These are phyloP conservation scores for Pollimyrus isidori DNA, from an alignment of 2,113 vertebrate genomes.

Conservation along the genomic window DNA sequence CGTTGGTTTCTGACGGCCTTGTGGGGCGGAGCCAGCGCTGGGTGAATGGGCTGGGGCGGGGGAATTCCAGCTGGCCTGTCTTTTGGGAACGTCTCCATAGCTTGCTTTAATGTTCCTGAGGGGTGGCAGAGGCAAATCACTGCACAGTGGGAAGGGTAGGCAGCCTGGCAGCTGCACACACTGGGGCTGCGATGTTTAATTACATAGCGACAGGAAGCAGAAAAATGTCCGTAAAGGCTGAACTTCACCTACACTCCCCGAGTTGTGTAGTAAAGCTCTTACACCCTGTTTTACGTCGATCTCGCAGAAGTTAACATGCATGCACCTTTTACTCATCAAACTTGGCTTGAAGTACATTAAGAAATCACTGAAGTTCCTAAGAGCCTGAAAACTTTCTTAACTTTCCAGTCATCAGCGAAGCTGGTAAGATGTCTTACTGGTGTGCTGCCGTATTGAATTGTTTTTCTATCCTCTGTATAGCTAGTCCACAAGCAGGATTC, in stretches of 20 bases:
- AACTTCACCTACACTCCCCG: neutral
- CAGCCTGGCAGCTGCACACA: neutral
- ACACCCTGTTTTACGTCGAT: neutral
- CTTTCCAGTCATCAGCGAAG: conserved; percentile 82
- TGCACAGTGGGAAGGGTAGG: neutral
- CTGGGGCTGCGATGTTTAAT: neutral
- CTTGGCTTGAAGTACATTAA: neutral
- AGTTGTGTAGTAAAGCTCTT: neutral
- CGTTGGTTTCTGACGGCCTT: neutral
- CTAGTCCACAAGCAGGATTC: neutral
- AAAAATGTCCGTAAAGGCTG: neutral
- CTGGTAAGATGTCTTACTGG: conserved; percentile 76
- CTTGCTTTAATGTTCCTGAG: conserved; percentile 18
- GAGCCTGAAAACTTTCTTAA: conserved; percentile 38
- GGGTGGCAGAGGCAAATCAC: conserved; percentile 17
- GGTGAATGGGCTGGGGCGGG: neutral
- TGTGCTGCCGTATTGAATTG: neutral
- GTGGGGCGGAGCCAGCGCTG: neutral
- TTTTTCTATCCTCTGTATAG: neutral
- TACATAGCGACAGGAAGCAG: neutral
- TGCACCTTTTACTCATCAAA: neutral
- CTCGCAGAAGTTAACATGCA: neutral
- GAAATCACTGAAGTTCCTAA: neutral
- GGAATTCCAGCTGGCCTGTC: neutral
- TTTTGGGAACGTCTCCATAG: neutral